Evolutionary conservation across 2,888 invertebrate genomes (phyloP).

Genomic region (Hedya salicella): DNA sequence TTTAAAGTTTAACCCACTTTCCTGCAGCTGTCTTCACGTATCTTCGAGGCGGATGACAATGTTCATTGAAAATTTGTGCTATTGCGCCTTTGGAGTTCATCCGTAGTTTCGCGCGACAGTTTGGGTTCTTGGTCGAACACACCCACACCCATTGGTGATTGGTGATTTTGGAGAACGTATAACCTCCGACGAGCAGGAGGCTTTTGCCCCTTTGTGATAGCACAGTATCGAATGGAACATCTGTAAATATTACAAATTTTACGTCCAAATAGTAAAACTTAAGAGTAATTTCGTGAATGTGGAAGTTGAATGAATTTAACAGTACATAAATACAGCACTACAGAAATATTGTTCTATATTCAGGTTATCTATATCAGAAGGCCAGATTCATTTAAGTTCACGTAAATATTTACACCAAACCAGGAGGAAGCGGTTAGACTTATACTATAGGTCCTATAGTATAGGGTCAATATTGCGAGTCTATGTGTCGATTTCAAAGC

Average conservation of each 20-base stretch:
- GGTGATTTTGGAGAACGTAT: slow-evolving; percentile 52
- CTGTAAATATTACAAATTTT: slow-evolving; percentile 42
- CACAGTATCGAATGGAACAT: slow-evolving; percentile 48
- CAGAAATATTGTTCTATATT: too few relatives aligned
- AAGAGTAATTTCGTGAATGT: too few relatives aligned
- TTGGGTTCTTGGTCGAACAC: slow-evolving; percentile 51
- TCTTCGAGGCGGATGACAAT: slow-evolving; percentile 46
- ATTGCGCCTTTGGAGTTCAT: slow-evolving; percentile 46
- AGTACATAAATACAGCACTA: too few relatives aligned
- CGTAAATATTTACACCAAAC: too few relatives aligned
- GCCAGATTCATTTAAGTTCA: too few relatives aligned
- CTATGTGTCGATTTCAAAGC: too few relatives aligned
- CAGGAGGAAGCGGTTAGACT: too few relatives aligned
- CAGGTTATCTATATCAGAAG: too few relatives aligned
- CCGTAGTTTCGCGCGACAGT: slow-evolving; percentile 49
- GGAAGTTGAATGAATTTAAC: too few relatives aligned
- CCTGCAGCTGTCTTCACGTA: slow-evolving; percentile 38
- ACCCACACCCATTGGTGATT: slow-evolving; percentile 54
- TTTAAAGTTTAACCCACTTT: slow-evolving; percentile 14
- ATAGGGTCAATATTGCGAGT: too few relatives aligned
- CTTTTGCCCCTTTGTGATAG: slow-evolving; percentile 56
- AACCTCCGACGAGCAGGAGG: slow-evolving; percentile 56
- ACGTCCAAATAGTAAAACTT: not conserved
- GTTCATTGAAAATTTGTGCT: slow-evolving; percentile 43
- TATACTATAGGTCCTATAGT: too few relatives aligned